Conservation (phyloP, 1,140 invertebrate species). For the Ectropis grisescens region DNA sequence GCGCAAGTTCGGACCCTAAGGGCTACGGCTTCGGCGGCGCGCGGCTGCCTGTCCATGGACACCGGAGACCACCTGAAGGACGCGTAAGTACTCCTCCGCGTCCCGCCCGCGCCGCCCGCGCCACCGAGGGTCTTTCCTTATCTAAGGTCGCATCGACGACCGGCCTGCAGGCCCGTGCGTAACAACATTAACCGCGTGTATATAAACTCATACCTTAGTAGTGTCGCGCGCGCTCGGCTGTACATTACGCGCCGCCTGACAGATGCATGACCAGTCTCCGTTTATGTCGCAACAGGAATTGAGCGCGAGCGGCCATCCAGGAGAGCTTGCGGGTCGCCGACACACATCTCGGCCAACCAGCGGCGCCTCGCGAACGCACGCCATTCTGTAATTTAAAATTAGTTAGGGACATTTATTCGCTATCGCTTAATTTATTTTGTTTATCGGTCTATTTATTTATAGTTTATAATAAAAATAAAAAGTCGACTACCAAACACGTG, state of each 20-base stretch:
- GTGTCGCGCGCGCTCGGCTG: constrained; percentile 61
- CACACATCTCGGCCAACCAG: constrained; percentile 52
- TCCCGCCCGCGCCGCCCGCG: constrained; percentile 75
- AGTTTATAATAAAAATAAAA: constrained; percentile 59
- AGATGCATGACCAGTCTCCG: constrained; percentile 66
- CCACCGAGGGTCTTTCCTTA: constrained; percentile 74
- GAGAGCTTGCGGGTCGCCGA: constrained; percentile 46
- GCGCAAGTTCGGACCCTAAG: constrained; percentile 97
- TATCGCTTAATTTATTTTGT: constrained; percentile 69
- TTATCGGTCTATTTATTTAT: constrained; percentile 62
- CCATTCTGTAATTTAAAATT: constrained; percentile 62
- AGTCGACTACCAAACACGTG: constrained; percentile 58
- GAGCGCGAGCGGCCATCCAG: constrained; percentile 48
- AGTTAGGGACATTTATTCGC: constrained; percentile 69
- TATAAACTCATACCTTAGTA: constrained; percentile 59
- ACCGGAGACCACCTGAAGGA: constrained; percentile 84
- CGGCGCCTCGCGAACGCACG: constrained; percentile 46
- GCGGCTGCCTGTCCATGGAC: constrained; percentile 97
- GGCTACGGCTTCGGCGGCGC: constrained; percentile 98
- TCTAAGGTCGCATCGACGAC: constrained; percentile 54
- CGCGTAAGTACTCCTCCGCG: constrained; percentile 70
- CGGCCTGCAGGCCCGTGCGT: constrained; percentile 58
- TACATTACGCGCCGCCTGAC: constrained; percentile 63
- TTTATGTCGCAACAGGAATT: constrained; percentile 69
- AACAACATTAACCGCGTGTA: constrained; percentile 68